A percentile compares a stretch with the other conserved stretches of the same genome.
phyloP scores from a whole-genome alignment of 1,140 invertebrate genomes.

The Sitodiplosis mosellana region DNA sequence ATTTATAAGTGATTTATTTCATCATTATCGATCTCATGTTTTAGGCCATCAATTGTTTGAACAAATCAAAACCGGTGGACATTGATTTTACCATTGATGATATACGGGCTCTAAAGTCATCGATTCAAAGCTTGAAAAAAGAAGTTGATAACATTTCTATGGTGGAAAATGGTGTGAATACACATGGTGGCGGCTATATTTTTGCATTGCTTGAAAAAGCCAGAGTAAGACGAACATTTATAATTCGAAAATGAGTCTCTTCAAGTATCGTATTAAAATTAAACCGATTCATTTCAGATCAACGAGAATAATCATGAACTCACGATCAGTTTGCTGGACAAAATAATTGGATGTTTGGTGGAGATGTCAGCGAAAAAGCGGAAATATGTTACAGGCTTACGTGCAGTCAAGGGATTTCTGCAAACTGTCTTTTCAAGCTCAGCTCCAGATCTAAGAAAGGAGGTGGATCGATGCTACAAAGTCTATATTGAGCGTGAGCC shows the following conservation, averaged over 20 bases:
- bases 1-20: too few species aligned
- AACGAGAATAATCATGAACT: too few species aligned
- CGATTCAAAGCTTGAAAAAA: slow-evolving; percentile 62
- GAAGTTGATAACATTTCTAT: too few species aligned
- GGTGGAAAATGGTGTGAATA: slow-evolving; percentile 39
- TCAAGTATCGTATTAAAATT: too few species aligned
- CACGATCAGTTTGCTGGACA: slow-evolving; percentile 40
- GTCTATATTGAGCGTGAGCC: slow-evolving; percentile 48
- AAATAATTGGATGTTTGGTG: slow-evolving; percentile 57
- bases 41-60: slow-evolving; percentile 1
- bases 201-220: slow-evolving; percentile 55
- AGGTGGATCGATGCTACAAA: slow-evolving; percentile 56
- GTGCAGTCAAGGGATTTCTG: slow-evolving; percentile 56
- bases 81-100: slow-evolving; percentile 61
- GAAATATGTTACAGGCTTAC: slow-evolving; percentile 53
- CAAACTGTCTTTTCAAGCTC: slow-evolving; percentile 43
- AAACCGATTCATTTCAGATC: too few species aligned
- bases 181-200: slow-evolving; percentile 54
- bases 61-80: slow-evolving; percentile 36
- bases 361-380: slow-evolving; percentile 44
- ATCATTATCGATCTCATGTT: too few species aligned
- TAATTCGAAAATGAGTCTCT: too few species aligned
- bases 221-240: too few species aligned
- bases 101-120: slow-evolving; percentile 55
- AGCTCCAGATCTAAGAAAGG: slow-evolving; percentile 34